Evolutionary conservation across 2,888 invertebrate genomes (phyloP), one percentile per base, ranked within the genome.

Genomic region (Micoletzkya japonica): DNA sequence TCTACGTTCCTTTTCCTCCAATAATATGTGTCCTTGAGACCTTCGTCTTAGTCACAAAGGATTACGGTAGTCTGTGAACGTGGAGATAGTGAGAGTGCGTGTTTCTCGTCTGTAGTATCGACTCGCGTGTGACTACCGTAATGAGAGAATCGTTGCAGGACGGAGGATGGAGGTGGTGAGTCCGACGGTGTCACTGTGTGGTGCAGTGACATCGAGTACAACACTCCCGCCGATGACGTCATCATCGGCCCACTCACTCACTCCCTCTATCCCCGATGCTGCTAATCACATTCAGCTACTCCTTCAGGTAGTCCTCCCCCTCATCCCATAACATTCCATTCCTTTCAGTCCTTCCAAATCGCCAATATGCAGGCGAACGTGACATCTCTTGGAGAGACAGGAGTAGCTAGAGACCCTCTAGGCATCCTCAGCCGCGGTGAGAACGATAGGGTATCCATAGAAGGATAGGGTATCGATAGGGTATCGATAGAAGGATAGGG

Each of bases 161-260:
- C n/a, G n/a, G n/a, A n/a, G n/a, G 50, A 63, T 63, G 63, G 50
- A 63, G 50, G 34, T 49, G 52, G 61, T n/a, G 44, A 60, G 34
- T n/a, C 14, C 24, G 63, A 63, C 49, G 26, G 32, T 26, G 39
- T 10, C 49, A 24, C 49, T 24, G 63, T 50, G 50, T 7, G 52
- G 24, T 17, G 24, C n/a, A 50, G 26, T 34, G 7, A 36, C 49
- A 17, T 24, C 30, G 32, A 49, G n/a, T 14, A 20, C 10, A 20
- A 44, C 14, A 44, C 32, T 50, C 24, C 34, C 63, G 34, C 34
- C n/a, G n/a, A n/a, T n/a, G n/a, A n/a, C n/a, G n/a, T n/a, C n/a
- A n/a, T n/a, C n/a, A n/a, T n/a, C n/a, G n/a, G n/a, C n/a, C n/a
- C n/a, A n/a, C n/a, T n/a, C n/a, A n/a, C n/a, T n/a, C n/a, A n/a